phyloP scores from a whole-genome alignment of 2,113 vertebrate genomes.

The Ophiodon elongatus region DNA sequence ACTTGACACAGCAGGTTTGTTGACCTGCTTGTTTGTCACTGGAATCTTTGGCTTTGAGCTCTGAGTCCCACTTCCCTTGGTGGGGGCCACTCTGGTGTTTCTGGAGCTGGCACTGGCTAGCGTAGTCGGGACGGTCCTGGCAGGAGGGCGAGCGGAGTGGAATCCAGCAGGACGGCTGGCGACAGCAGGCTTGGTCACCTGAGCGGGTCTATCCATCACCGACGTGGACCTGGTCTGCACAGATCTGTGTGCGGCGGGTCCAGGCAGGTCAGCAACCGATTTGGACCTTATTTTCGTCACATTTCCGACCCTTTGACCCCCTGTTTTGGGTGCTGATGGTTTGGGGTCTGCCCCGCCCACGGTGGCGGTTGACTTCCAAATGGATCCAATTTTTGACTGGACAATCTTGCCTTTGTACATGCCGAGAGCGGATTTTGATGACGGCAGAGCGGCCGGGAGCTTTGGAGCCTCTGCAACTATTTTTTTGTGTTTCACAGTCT shows the following conservation, averaged over 20 bases:
- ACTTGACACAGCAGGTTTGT: conserved; percentile 68
- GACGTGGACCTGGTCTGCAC: conserved; percentile 54
- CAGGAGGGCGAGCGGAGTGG: conserved; percentile 21
- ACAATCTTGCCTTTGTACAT: conserved; percentile 91
- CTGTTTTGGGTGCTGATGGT: conserved; percentile 40
- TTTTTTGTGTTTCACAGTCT: conserved; percentile 76
- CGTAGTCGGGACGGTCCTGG: conserved; percentile 30
- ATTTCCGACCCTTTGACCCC: conserved; percentile 34
- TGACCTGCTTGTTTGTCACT: conserved; percentile 68
- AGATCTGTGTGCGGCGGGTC: conserved; percentile 24
- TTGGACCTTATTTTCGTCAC: conserved; percentile 35
- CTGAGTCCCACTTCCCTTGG: conserved; percentile 48
- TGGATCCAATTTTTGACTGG: conserved; percentile 92
- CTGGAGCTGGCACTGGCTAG: conserved; percentile 31
- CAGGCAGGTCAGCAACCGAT: conserved; percentile 18
- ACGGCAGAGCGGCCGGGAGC: conserved; percentile 36
- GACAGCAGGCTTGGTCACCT: conserved; percentile 38
- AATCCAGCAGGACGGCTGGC: conserved; percentile 13
- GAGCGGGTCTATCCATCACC: conserved; percentile 25
- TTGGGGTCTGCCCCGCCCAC: conserved; percentile 45
- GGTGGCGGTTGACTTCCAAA: conserved; percentile 83
- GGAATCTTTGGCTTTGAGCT: conserved; percentile 59
- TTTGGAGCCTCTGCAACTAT: conserved; percentile 79
- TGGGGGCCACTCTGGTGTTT: conserved; percentile 43
- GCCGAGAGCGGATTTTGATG: conserved; percentile 85